Conservation (phyloP, 1,140 invertebrate species). For the Heliconius hermathena region DNA sequence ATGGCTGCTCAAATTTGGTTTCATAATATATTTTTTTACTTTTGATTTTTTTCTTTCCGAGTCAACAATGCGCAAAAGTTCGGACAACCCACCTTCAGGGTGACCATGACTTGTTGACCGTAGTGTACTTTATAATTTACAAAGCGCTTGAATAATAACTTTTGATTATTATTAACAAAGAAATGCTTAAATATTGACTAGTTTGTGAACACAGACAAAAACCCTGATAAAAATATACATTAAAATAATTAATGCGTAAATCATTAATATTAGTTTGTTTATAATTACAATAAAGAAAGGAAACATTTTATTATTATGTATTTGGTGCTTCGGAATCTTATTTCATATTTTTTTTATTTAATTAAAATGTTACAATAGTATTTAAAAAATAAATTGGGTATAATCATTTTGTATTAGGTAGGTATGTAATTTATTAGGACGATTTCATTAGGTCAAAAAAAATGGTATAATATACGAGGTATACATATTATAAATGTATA, state of each 20-base stretch:
- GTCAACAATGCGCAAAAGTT: too few relatives aligned
- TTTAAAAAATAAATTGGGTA: neutral
- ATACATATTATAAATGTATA: conserved; percentile 11
- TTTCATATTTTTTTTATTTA: neutral
- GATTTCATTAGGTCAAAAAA: too few relatives aligned
- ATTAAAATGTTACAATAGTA: neutral
- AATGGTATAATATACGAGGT: too few relatives aligned
- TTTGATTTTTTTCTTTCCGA: too few relatives aligned
- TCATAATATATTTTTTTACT: too few relatives aligned
- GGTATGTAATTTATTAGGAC: too few relatives aligned
- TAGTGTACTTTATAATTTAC: conserved; percentile 22
- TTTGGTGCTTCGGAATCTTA: conserved; percentile 24
- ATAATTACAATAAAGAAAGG: neutral
- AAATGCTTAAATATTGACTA: conserved; percentile 50
- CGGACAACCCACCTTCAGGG: too few relatives aligned
- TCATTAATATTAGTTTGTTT: conserved; percentile 9
- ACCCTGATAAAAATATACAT: conserved; percentile 59
- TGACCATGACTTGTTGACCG: too few relatives aligned
- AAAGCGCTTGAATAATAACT: conserved; percentile 29
- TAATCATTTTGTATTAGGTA: too few relatives aligned
- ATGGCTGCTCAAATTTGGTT: too few relatives aligned
- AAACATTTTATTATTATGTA: conserved; percentile 12
- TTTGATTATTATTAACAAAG: conserved; percentile 33
- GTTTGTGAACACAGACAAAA: conserved; percentile 61
- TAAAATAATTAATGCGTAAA: conserved; percentile 13